Evolutionary conservation across 2,113 vertebrate species (phyloP).

Genomic region (Melospiza melodia): DNA sequence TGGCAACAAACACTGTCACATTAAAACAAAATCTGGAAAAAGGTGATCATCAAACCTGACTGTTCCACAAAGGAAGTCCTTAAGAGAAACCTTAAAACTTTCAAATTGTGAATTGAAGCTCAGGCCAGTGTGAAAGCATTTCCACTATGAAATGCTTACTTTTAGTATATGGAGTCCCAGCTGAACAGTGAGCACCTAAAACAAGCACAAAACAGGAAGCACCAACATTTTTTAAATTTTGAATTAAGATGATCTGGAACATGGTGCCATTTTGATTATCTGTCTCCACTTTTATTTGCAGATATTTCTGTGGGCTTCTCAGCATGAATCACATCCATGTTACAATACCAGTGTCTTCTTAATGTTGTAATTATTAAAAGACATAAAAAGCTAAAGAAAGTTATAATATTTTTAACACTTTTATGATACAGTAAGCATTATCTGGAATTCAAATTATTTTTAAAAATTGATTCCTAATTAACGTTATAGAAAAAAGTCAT

Average conservation of each 20-base stretch:
- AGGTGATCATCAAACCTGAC: not conserved
- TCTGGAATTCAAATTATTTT: not conserved
- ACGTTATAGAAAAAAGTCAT: not conserved
- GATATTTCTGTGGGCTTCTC: not conserved
- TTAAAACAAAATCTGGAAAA: not conserved
- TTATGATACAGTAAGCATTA: not conserved
- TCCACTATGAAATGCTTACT: not conserved
- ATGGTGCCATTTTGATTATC: not conserved
- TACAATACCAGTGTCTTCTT: not conserved
- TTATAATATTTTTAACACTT: not conserved
- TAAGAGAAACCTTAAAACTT: not conserved
- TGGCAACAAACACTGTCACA: not conserved
- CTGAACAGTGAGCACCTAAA: not conserved
- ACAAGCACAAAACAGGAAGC: not conserved
- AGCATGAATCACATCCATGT: not conserved
- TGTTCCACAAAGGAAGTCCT: not conserved
- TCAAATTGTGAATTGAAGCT: not conserved
- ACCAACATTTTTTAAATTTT: not conserved
- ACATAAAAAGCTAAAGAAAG: not conserved
- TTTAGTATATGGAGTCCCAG: accelerated
- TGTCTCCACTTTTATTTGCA: not conserved
- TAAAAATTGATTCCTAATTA: not conserved
- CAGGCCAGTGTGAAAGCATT: not conserved
- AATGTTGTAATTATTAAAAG: not conserved
- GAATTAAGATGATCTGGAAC: not conserved